phyloP scores from a whole-genome alignment of 2,113 vertebrate species.

The Camelus dromedarius region DNA sequence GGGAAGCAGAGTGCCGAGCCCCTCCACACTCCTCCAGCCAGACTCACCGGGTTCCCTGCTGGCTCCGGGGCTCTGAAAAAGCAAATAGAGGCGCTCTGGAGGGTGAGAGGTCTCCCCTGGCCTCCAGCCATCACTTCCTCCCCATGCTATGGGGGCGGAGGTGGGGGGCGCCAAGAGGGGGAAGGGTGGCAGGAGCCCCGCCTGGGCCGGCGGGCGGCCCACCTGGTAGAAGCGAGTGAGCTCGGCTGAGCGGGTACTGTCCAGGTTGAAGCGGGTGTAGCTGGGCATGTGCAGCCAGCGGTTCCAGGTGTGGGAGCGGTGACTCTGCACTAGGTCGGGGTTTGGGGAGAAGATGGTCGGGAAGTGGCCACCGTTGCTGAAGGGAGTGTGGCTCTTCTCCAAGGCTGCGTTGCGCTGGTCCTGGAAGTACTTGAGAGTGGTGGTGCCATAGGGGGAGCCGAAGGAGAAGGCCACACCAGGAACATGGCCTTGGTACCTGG shows the following conservation, averaged over 20 bases:
- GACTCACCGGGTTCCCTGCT: not conserved
- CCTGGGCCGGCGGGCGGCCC: not conserved
- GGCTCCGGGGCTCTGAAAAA: not conserved
- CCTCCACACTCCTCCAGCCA: not conserved
- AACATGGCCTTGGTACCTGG: slow-evolving; percentile 84
- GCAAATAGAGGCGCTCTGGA: not conserved
- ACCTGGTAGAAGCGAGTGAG: slow-evolving; percentile 86
- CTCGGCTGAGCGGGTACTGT: slow-evolving; percentile 67
- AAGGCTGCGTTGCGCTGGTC: slow-evolving; percentile 71
- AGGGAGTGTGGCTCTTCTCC: slow-evolving; percentile 61
- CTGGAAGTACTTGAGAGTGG: slow-evolving; percentile 83
- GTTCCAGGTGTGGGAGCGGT: not conserved
- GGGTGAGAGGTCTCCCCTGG: not conserved
- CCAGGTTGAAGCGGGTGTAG: slow-evolving; percentile 80
- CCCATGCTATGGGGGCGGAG: accelerated
- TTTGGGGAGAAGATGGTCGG: slow-evolving; percentile 81
- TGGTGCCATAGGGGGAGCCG: slow-evolving; percentile 76
- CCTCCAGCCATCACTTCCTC: not conserved
- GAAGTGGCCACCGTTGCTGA: slow-evolving; percentile 75
- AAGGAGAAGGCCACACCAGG: slow-evolving; percentile 75
- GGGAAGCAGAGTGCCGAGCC: not conserved
- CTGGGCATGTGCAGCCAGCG: slow-evolving; percentile 57
- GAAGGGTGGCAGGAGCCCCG: not conserved
- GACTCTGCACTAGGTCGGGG: not conserved
- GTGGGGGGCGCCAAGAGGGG: no score